Evolutionary conservation across 2,113 vertebrate genomes (phyloP).

Genomic region (Chamaetylas fuelleborni): DNA sequence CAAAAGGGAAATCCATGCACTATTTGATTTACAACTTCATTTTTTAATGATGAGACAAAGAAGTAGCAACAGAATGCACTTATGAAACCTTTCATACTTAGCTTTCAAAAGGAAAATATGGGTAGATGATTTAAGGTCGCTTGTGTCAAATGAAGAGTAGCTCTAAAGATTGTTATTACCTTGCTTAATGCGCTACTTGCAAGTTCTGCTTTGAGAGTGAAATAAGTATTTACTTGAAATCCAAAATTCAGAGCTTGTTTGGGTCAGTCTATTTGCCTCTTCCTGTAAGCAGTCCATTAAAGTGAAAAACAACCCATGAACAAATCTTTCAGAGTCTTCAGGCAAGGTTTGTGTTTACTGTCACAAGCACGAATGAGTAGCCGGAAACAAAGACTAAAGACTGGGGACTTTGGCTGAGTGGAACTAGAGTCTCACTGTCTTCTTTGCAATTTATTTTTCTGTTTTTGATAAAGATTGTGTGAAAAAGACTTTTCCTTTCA

Average conservation of each 20-base stretch:
- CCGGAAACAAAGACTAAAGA: not conserved
- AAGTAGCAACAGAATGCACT: slow-evolving; percentile 25
- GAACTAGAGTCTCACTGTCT: not conserved
- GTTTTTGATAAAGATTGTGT: not conserved
- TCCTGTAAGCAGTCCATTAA: not conserved
- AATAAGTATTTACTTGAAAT: not conserved
- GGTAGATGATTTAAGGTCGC: slow-evolving; percentile 32
- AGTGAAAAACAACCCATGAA: not conserved
- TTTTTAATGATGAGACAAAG: slow-evolving; percentile 41
- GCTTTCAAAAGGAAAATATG: not conserved
- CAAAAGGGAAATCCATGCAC: slow-evolving; percentile 34
- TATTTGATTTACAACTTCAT: slow-evolving; percentile 39
- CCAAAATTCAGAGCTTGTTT: not conserved
- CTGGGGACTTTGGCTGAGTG: not conserved
- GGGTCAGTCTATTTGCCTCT: not conserved
- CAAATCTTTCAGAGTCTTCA: not conserved
- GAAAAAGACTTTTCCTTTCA: not conserved
- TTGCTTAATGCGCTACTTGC: not conserved
- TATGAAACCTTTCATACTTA: slow-evolving; percentile 49
- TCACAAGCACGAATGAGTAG: not conserved
- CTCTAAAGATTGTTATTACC: not conserved
- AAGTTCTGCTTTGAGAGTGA: not conserved
- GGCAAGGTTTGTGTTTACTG: not conserved
- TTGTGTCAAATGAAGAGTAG: not conserved
- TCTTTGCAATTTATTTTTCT: not conserved